phyloP scores from a whole-genome alignment of 2,888 invertebrate genomes.

The Drosophila picticornis region DNA sequence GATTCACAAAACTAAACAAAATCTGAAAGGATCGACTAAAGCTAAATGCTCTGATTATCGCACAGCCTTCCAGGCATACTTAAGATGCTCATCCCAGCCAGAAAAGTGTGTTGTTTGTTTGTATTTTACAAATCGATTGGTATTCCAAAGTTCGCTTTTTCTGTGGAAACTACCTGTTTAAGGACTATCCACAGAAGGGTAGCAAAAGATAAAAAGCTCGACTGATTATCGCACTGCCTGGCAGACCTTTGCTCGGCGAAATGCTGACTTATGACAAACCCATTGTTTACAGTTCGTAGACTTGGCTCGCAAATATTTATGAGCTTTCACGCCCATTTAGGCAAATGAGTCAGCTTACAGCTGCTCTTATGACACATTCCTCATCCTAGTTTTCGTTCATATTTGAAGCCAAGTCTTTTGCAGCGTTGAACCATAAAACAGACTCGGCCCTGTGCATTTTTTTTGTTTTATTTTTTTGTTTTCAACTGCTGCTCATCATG shows the following conservation, averaged over 20 bases:
- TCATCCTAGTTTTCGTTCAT: constrained; percentile 37
- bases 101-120: neutral
- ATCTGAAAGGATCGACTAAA: neutral
- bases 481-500: constrained; percentile 28
- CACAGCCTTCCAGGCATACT: neutral
- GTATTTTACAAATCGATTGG: neutral
- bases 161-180: neutral
- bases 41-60: neutral
- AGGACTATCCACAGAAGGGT: neutral
- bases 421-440: constrained; percentile 63
- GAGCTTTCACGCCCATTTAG: constrained; percentile 48
- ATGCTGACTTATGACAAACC: neutral
- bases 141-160: neutral
- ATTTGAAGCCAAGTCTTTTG: constrained; percentile 22
- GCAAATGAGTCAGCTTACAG: constrained; percentile 56
- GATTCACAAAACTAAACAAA: neutral
- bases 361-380: constrained; percentile 58
- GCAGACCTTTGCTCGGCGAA: neutral
- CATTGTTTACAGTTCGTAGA: constrained; percentile 26
- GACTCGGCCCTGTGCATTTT: constrained; percentile 34
- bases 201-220: neutral
- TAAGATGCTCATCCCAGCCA: neutral
- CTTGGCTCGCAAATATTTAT: constrained; percentile 31
- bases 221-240: neutral
- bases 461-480: neutral